These are phyloP conservation scores for Thaumatotibia leucotreta DNA, from an alignment of 1,140 invertebrate genomes.

Conservation along the genomic window DNA sequence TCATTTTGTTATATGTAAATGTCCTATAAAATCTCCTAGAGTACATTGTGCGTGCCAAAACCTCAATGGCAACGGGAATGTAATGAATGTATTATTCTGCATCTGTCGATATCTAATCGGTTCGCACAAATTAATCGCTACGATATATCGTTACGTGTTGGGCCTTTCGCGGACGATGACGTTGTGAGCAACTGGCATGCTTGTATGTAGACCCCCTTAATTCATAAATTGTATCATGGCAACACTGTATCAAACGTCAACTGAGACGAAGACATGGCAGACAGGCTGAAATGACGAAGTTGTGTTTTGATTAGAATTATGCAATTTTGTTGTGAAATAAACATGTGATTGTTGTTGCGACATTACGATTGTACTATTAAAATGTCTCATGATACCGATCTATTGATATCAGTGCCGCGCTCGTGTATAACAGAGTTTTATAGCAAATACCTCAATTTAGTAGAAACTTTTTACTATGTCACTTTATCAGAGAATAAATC, in stretches of 20 bases:
- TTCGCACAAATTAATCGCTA: too few species aligned
- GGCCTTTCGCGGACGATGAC: too few species aligned
- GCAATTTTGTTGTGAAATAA: constrained; percentile 53
- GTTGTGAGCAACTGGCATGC: too few species aligned
- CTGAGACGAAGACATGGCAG: constrained; percentile 12
- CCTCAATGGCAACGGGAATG: too few species aligned
- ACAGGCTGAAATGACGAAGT: constrained; percentile 25
- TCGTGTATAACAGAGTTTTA: constrained; percentile 62
- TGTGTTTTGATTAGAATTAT: constrained; percentile 58
- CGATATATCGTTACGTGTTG: too few species aligned
- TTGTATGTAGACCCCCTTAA: too few species aligned
- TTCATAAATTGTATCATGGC: neutral
- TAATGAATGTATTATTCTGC: too few species aligned
- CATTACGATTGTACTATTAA: constrained; percentile 36
- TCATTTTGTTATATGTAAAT: too few species aligned
- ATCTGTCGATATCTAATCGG: too few species aligned
- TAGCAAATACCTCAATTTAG: constrained; percentile 66
- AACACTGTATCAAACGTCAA: neutral
- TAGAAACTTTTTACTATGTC: constrained; percentile 72
- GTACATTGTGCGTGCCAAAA: too few species aligned
- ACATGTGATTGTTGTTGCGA: constrained; percentile 31
- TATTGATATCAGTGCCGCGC: constrained; percentile 63
- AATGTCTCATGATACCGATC: constrained; percentile 67
- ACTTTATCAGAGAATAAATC: constrained; percentile 64
- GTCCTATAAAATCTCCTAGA: too few species aligned